A percentile compares a stretch with the other conserved stretches of the same genome.
Conservation (phyloP, 2,797 vertebrate genomes). For the Pyrocephalus nanus region DNA sequence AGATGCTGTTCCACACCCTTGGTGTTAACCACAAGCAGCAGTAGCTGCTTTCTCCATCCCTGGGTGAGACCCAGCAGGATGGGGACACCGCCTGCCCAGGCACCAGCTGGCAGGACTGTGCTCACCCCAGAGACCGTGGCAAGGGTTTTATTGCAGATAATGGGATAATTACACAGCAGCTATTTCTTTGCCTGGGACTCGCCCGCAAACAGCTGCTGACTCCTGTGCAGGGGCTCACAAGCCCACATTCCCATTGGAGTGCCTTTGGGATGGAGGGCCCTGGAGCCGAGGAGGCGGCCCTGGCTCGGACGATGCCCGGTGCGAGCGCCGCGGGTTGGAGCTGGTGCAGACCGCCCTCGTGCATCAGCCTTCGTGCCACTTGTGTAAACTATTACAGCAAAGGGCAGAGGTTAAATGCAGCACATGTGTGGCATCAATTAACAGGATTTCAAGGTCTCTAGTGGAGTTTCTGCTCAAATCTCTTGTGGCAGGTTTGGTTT, state of each 20-base stretch:
- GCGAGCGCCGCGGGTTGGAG: rapidly evolving
- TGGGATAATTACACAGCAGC: background rate
- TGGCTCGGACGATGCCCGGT: rapidly evolving
- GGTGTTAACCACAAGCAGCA: background rate
- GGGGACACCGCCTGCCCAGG: rapidly evolving
- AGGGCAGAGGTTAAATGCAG: constrained; percentile 73
- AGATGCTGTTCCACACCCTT: background rate
- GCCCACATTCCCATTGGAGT: background rate
- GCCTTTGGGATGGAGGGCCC: background rate
- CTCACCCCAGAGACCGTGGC: rapidly evolving
- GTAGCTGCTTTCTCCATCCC: background rate
- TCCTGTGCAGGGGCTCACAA: background rate
- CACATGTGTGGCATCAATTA: constrained; percentile 73
- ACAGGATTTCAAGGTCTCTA: constrained; percentile 67
- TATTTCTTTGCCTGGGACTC: background rate
- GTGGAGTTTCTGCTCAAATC: constrained; percentile 57
- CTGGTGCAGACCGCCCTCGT: background rate
- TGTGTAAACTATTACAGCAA: constrained; percentile 70
- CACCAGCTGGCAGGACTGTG: background rate
- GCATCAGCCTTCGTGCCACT: constrained; percentile 36
- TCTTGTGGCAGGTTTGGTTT: constrained; percentile 49
- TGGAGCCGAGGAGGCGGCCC: rapidly evolving
- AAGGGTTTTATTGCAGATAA: background rate
- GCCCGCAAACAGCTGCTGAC: rapidly evolving
- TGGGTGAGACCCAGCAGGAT: background rate